phyloP scores from a whole-genome alignment of 2,797 vertebrate genomes.

The Cryptoprocta ferox region DNA sequence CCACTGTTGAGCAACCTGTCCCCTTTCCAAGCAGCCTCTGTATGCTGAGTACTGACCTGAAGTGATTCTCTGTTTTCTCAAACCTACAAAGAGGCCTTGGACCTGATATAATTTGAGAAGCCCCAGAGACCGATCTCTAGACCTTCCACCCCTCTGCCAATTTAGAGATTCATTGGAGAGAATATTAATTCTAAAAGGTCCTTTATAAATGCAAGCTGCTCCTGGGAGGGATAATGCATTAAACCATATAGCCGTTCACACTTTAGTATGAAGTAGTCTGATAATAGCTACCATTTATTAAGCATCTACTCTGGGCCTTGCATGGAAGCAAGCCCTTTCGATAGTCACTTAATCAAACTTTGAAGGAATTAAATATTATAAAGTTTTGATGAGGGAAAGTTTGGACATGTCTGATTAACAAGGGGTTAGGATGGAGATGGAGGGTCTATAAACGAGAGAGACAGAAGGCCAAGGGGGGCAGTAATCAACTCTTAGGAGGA shows the following conservation, averaged over 20 bases:
- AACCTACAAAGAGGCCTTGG: not conserved
- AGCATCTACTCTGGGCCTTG: not conserved
- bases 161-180: not conserved
- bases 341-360: not conserved
- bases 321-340: not conserved
- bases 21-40: not conserved
- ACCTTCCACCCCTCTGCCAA: not conserved
- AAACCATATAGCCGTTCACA: not conserved
- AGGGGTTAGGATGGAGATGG: not conserved
- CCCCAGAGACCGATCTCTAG: not conserved
- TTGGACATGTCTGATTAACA: not conserved
- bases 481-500: no score
- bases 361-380: not conserved
- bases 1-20: slow-evolving; percentile 47
- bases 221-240: not conserved
- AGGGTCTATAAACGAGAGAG: not conserved
- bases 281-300: not conserved
- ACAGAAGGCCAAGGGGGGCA: no score
- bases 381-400: not conserved
- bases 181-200: not conserved
- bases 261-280: not conserved
- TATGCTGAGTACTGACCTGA: not conserved
- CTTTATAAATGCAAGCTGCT: not conserved
- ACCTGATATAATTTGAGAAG: not conserved
- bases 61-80: not conserved